Evolutionary conservation across 2,797 vertebrate species (phyloP).

Genomic region (Cyclura pinguis): DNA sequence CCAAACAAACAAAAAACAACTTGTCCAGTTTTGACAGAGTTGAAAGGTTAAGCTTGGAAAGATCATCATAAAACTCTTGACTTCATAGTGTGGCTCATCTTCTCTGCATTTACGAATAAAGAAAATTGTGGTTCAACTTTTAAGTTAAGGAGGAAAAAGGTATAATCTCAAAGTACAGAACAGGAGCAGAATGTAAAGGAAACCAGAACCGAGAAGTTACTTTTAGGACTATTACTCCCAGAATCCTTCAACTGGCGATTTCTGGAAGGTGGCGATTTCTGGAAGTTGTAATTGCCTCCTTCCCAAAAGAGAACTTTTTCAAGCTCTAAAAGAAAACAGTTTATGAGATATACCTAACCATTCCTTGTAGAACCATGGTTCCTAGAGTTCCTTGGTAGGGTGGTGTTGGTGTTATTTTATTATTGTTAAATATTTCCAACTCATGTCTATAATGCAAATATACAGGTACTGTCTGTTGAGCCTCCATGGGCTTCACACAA

Average conservation of each 20-base stretch:
- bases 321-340: background rate
- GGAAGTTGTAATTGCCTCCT: too few species aligned
- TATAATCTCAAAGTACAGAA: background rate
- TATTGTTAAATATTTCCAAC: background rate
- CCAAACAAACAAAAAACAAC: background rate
- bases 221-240: too few species aligned
- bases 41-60: conserved; percentile 60
- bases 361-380: background rate
- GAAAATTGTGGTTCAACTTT: conserved; percentile 52
- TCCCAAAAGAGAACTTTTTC: too few species aligned
- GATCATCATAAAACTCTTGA: conserved; percentile 63
- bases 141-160: background rate
- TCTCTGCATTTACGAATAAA: background rate
- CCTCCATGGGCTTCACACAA: background rate
- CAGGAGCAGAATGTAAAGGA: conserved; percentile 36
- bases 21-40: conserved; percentile 33
- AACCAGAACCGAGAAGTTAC: background rate
- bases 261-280: too few species aligned
- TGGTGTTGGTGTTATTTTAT: background rate
- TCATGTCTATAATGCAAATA: background rate
- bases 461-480: background rate
- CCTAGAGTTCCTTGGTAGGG: background rate
- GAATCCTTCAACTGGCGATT: too few species aligned
- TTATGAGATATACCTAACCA: background rate
- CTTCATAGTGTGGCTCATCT: conserved; percentile 21